Base-by-base conservation (phyloP, 1,140 invertebrate species). In the Diuraphis noxia region DNA sequence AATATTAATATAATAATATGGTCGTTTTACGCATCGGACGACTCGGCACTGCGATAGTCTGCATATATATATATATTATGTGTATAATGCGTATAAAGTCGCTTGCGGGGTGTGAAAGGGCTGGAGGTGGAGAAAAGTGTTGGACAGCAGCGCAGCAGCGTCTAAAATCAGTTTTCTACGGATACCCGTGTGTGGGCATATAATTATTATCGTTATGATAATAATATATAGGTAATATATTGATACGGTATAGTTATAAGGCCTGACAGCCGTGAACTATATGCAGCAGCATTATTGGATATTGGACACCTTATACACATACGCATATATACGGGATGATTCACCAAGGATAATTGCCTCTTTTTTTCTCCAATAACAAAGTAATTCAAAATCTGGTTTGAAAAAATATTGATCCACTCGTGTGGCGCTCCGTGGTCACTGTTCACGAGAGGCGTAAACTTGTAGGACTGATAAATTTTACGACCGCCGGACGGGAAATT, bases 131-230 rank as follows among this genome's bases (percentile, higher is more conserved):
- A 72, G 56, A 17, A n/a, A 4, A 34, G n/a, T 72, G 13, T 72
- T 19, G 23, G 79, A 81, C 23, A 38, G 36, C 36, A 81, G 34
- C 40, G 30, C 41, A n/a, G 41, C 41, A 85, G 85, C 85, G 23
- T 87, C 46, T 21, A 87, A 87, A 56, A 56, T 87, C 46, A 36
- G 85, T 87, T 87, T 30, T 87, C 46, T 87, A 87, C 85, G 49
- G 49, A 56, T n/a, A 72, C 56, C 23, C 41, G 30, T 23, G 43
- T 25, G 38, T 40, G 30, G 17, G 40, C 30, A 9, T 81, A 40
- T 25, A 40, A 72, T 34, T 79, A 79, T 79, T 72, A 72, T 72
- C 30, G 34, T 5, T 17, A 72, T 72, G 34, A 72, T 72, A 56
- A 63, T 63, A 56, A 56, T 56, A n/a, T 30, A 72, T 72, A 72